Conservation (phyloP, 2,113 vertebrate species). For the Gadus macrocephalus region DNA sequence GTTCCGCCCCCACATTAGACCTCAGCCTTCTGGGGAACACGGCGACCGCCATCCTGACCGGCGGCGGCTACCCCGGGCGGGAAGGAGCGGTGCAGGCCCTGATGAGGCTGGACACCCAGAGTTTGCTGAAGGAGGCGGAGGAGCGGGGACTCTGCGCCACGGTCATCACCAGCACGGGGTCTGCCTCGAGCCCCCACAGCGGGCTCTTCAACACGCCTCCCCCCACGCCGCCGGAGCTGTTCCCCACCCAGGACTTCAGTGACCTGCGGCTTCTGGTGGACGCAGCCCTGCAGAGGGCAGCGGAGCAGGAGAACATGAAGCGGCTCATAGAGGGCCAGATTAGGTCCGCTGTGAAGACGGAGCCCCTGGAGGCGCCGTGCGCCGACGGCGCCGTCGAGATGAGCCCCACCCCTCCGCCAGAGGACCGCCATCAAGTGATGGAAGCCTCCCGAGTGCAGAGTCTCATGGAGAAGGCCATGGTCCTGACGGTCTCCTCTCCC, state of each 20-base stretch:
- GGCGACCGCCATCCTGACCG: slow-evolving; percentile 66
- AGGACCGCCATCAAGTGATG: slow-evolving; percentile 54
- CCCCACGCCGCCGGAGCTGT: slow-evolving; percentile 83
- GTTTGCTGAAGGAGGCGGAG: slow-evolving; percentile 61
- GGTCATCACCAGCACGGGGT: slow-evolving; percentile 65
- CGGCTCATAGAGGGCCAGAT: slow-evolving; percentile 35
- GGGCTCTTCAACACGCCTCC: slow-evolving; percentile 89
- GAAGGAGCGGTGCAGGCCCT: slow-evolving; percentile 61
- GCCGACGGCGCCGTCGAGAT: slow-evolving; percentile 10
- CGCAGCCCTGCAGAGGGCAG: slow-evolving; percentile 83
- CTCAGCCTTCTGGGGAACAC: slow-evolving; percentile 69
- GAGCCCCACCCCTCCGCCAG: slow-evolving; percentile 53
- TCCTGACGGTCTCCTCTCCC: slow-evolving; percentile 24
- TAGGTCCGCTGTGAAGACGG: slow-evolving; percentile 14
- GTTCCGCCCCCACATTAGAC: slow-evolving; percentile 62
- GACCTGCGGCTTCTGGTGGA: slow-evolving; percentile 88
- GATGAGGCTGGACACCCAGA: slow-evolving; percentile 62
- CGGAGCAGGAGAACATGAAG: slow-evolving; percentile 83
- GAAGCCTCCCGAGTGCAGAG: slow-evolving; percentile 55
- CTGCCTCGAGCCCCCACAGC: slow-evolving; percentile 68
- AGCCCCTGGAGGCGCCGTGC: slow-evolving; percentile 9
- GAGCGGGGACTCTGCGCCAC: slow-evolving; percentile 43
- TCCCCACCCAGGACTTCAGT: slow-evolving; percentile 86
- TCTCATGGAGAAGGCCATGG: slow-evolving; percentile 62
- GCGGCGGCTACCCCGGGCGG: slow-evolving; percentile 57